Evolutionary conservation across 2,113 vertebrate genomes (phyloP).

Genomic region (Amphilophus citrinellus): DNA sequence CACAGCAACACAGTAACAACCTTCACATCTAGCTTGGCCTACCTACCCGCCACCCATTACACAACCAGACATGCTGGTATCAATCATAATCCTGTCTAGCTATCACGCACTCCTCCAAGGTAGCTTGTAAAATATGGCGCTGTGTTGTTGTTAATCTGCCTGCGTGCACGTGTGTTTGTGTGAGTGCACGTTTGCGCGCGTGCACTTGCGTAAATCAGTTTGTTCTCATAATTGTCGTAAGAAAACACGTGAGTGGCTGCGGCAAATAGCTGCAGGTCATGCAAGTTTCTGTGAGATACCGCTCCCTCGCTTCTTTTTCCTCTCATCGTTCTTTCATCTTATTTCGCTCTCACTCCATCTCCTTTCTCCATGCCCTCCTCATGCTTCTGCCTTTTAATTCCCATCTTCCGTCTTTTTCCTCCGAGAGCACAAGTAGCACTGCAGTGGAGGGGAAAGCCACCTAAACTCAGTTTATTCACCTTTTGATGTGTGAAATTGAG

Average conservation of each 20-base stretch:
- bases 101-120: constrained; percentile 29
- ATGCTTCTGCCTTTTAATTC: constrained; percentile 45
- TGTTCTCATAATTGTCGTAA: constrained; percentile 47
- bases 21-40: background rate
- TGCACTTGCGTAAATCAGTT: constrained; percentile 26
- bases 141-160: constrained; percentile 26
- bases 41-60: constrained; percentile 7
- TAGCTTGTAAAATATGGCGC: constrained; percentile 42
- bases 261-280: constrained; percentile 43
- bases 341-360: constrained; percentile 30
- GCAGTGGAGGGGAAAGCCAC: constrained; percentile 57
- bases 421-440: constrained; percentile 27
- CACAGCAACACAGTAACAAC: constrained; percentile 20
- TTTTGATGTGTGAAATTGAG: constrained; percentile 74
- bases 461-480: constrained; percentile 61
- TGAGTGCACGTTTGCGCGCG: background rate
- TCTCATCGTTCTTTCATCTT: constrained; percentile 34
- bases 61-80: constrained; percentile 25
- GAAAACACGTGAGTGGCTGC: constrained; percentile 46
- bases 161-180: background rate
- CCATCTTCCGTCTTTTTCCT: constrained; percentile 36
- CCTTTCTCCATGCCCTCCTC: constrained; percentile 19
- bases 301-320: background rate
- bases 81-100: constrained; percentile 35
- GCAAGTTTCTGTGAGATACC: constrained; percentile 26